phyloP scores from a whole-genome alignment of 2,797 vertebrate species.

The Clangula hyemalis region DNA sequence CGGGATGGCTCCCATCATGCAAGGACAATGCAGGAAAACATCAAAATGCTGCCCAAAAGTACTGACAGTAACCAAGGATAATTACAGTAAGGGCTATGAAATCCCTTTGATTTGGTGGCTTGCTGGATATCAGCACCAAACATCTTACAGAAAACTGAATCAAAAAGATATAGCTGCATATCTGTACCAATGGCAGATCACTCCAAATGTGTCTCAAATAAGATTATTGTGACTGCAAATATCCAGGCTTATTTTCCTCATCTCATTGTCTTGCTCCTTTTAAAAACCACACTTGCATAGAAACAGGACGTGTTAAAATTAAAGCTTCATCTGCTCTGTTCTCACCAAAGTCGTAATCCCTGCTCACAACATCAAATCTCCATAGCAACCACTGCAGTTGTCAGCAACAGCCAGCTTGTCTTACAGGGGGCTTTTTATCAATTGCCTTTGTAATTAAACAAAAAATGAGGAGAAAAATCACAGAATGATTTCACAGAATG shows the following conservation, averaged over 20 bases:
- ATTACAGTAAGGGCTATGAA: not conserved
- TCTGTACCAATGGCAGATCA: not conserved
- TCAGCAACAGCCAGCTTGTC: not conserved
- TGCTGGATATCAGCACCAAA: not conserved
- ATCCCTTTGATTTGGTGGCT: not conserved
- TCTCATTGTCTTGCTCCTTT: not conserved
- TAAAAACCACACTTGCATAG: not conserved
- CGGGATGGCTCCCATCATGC: not conserved
- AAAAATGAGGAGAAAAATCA: constrained; percentile 12
- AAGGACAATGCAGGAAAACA: not conserved
- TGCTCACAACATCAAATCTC: constrained; percentile 50
- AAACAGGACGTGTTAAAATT: constrained; percentile 46
- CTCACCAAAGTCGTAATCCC: constrained; percentile 54
- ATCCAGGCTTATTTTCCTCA: constrained; percentile 12
- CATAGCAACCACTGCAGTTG: constrained; percentile 54
- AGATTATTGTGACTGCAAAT: constrained; percentile 2
- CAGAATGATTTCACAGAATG: not conserved
- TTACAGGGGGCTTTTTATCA: constrained; percentile 50
- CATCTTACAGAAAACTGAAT: not conserved
- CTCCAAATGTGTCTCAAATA: not conserved
- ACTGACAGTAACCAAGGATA: not conserved
- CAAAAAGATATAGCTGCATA: not conserved
- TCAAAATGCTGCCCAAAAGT: not conserved
- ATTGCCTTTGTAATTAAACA: constrained; percentile 43
- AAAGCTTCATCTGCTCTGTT: constrained; percentile 63